These are phyloP conservation scores for Epistrophe eligans DNA, from an alignment of 2,888 invertebrate species.

Conservation along the genomic window DNA sequence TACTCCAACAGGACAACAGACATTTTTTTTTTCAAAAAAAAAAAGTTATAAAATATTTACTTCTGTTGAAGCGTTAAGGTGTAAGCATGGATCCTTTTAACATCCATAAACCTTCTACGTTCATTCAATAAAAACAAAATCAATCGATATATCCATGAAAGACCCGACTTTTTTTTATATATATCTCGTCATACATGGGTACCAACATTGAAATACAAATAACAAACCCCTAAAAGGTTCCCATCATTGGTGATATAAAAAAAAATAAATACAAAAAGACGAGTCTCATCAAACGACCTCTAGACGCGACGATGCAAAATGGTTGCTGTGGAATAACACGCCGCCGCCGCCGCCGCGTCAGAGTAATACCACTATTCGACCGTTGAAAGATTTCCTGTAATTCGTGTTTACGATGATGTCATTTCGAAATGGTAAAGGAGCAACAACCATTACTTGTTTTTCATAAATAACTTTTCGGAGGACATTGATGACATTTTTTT, in stretches of 20 bases:
- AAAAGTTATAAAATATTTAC: slow-evolving; percentile 32
- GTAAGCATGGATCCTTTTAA: slow-evolving; percentile 31
- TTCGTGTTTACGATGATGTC: slow-evolving; percentile 54
- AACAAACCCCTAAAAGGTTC: slow-evolving; percentile 15
- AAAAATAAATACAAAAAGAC: slow-evolving; percentile 29
- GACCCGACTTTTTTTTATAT: not conserved
- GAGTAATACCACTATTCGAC: slow-evolving; percentile 22
- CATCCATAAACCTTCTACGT: slow-evolving; percentile 36
- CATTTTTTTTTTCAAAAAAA: slow-evolving; percentile 21
- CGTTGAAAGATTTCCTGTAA: slow-evolving; percentile 57
- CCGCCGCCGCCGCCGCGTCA: no score
- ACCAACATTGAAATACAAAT: slow-evolving; percentile 5
- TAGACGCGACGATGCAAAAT: slow-evolving; percentile 25
- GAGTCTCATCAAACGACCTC: slow-evolving; percentile 13
- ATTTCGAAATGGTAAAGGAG: slow-evolving; percentile 38
- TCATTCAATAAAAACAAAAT: not conserved
- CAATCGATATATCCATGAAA: slow-evolving; percentile 52
- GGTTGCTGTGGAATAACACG: slow-evolving; percentile 27
- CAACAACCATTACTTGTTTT: slow-evolving; percentile 23
- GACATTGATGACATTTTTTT: slow-evolving; percentile 2
- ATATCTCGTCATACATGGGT: no score
- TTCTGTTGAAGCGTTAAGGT: slow-evolving; percentile 10
- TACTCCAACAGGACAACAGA: slow-evolving; percentile 13
- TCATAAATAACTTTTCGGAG: slow-evolving; percentile 1
- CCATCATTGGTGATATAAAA: slow-evolving; percentile 31